Evolutionary conservation across 2,888 invertebrate species (phyloP).

Genomic region (Parnassius apollo): DNA sequence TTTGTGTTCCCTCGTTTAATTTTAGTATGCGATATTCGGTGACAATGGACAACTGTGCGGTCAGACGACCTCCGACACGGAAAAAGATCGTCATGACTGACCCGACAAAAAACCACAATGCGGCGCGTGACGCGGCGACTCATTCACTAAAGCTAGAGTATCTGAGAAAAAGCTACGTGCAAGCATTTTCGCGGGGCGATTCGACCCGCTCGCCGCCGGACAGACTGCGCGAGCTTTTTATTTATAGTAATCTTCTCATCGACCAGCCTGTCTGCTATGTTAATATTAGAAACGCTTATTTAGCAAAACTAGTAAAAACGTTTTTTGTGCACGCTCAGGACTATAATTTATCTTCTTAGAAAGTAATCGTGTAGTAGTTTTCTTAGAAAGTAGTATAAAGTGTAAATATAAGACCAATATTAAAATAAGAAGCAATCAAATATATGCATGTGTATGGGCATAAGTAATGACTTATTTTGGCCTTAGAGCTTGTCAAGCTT

Average conservation of each 20-base stretch:
- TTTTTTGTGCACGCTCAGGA: no score
- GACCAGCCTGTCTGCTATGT: neutral
- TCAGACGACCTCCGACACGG: slow-evolving; percentile 69
- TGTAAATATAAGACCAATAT: no score
- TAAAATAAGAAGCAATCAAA: no score
- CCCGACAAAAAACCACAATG: slow-evolving; percentile 65
- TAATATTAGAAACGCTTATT: slow-evolving; percentile 6
- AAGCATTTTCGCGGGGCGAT: slow-evolving; percentile 56
- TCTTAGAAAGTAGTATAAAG: no score
- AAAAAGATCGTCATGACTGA: slow-evolving; percentile 55
- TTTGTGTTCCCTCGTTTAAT: no score
- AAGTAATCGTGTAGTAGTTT: no score
- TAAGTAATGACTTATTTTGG: no score
- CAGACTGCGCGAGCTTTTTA: slow-evolving; percentile 24
- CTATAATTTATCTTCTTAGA: no score
- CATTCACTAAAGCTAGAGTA: slow-evolving; percentile 47
- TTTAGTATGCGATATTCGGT: slow-evolving; percentile 2
- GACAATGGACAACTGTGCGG: slow-evolving; percentile 45
- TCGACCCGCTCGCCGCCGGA: slow-evolving; percentile 37
- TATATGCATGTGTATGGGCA: no score
- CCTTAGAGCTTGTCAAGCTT: no score
- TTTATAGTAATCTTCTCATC: slow-evolving; percentile 28
- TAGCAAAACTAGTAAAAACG: neutral
- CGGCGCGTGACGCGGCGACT: slow-evolving; percentile 55
- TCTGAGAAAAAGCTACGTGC: slow-evolving; percentile 68